phyloP scores from a whole-genome alignment of 2,113 vertebrate genomes.

The Siniperca chuatsi region DNA sequence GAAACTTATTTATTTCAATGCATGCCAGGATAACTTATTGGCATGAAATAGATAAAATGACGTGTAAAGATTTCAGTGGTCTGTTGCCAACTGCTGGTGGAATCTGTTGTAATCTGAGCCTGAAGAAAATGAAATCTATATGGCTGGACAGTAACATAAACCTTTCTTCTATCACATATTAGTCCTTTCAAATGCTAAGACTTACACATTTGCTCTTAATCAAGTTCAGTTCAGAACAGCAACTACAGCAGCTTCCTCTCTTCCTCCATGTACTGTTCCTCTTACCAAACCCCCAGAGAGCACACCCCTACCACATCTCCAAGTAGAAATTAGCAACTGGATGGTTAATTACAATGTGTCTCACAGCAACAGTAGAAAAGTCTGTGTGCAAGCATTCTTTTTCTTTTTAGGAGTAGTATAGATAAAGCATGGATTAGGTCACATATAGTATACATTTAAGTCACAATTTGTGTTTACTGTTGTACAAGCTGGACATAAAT shows the following conservation, averaged over 20 bases:
- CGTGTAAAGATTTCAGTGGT: conserved; percentile 7
- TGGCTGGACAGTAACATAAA: not conserved
- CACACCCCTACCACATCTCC: conserved; percentile 60
- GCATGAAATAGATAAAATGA: conserved; percentile 9
- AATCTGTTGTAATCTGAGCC: conserved; percentile 7
- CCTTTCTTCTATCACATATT: conserved; percentile 2
- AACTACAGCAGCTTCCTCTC: conserved; percentile 38
- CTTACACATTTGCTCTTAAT: conserved; percentile 23
- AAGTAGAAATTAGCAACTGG: conserved; percentile 69
- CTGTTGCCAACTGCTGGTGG: not conserved
- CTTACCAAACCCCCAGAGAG: conserved; percentile 56
- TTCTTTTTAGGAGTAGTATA: not conserved
- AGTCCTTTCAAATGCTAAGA: not conserved
- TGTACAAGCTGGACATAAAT: not conserved
- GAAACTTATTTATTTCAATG: conserved; percentile 45
- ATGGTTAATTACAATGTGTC: conserved; percentile 78
- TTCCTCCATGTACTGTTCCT: conserved; percentile 24
- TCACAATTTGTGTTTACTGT: not conserved
- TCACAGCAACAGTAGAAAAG: conserved; percentile 69
- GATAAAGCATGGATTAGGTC: conserved; percentile 3
- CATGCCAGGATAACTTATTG: conserved; percentile 38
- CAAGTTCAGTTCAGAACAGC: conserved; percentile 39
- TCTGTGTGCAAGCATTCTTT: conserved; percentile 25
- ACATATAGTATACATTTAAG: not conserved
- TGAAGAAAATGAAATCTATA: not conserved